Conservation (phyloP, 1,140 invertebrate species). For the Cydia fagiglandana region DNA sequence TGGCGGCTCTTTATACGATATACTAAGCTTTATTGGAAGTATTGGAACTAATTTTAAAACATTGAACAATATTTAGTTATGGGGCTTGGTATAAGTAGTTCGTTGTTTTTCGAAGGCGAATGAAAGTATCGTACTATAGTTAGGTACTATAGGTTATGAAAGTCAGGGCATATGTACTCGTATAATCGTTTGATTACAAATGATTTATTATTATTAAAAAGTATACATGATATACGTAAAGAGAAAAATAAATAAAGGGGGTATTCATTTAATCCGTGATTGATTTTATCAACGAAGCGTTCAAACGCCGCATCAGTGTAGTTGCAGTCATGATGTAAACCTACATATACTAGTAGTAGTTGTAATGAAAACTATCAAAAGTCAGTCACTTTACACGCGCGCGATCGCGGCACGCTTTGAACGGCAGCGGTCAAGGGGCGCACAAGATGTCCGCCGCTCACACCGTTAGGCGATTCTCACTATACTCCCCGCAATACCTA, state of each 20-base stretch:
- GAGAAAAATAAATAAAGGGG: too few relatives aligned
- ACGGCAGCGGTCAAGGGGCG: conserved; percentile 6
- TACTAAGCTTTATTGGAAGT: conserved; percentile 2
- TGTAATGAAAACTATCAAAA: background rate
- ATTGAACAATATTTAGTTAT: background rate
- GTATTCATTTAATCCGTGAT: too few relatives aligned
- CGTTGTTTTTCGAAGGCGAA: background rate
- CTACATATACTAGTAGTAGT: background rate
- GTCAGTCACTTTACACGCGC: background rate
- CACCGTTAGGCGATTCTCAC: background rate
- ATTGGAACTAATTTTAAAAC: conserved; percentile 22
- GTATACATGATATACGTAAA: too few relatives aligned
- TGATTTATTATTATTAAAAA: too few relatives aligned
- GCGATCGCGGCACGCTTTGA: conserved; percentile 20
- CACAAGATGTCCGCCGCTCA: background rate
- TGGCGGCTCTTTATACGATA: background rate
- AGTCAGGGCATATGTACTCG: too few relatives aligned
- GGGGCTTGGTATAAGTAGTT: background rate
- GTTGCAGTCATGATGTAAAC: too few relatives aligned
- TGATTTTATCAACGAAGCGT: too few relatives aligned
- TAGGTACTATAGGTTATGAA: too few relatives aligned
- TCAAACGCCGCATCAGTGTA: too few relatives aligned
- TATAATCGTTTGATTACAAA: too few relatives aligned
- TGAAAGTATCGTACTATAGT: too few relatives aligned
- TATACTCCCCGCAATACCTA: too few relatives aligned